A percentile compares a stretch with the other conserved stretches of the same genome.
Conservation (phyloP, 2,888 invertebrate genomes). For the Ophion slaviceki region DNA sequence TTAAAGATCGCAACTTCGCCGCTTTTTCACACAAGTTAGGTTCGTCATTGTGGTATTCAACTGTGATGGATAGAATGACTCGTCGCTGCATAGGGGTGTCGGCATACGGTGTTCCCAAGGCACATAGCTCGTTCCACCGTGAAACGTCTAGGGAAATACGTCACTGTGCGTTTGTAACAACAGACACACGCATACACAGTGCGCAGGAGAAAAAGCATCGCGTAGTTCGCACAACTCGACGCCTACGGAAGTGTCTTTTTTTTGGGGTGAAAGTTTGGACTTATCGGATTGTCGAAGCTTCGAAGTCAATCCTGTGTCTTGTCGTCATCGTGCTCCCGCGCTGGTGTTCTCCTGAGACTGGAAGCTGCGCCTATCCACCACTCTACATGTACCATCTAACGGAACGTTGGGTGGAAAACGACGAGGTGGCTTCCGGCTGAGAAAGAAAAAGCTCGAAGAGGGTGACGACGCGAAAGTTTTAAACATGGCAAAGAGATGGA, state of each 20-base stretch:
- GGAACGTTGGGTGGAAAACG: conserved; percentile 47
- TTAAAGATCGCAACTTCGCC: conserved; percentile 51
- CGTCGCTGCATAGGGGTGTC: not conserved
- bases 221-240: conserved; percentile 29
- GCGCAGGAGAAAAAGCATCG: conserved; percentile 21
- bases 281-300: conserved; percentile 62
- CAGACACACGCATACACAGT: conserved; percentile 7
- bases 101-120: conserved; percentile 1
- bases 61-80: not conserved
- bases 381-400: not conserved
- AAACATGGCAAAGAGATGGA: conserved; percentile 67
- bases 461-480: conserved; percentile 72
- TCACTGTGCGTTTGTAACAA: conserved; percentile 6
- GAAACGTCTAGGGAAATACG: conserved; percentile 12
- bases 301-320: conserved; percentile 59
- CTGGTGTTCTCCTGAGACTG: conserved; percentile 14
- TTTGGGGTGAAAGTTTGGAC: conserved; percentile 42
- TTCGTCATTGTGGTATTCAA: conserved; percentile 26
- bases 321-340: conserved; percentile 21
- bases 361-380: conserved; percentile 13
- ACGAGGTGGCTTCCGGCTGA: conserved; percentile 39
- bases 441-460: conserved; percentile 45
- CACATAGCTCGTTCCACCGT: not conserved
- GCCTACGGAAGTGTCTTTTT: conserved; percentile 48
- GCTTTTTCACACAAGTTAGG: conserved; percentile 28